phyloP scores from a whole-genome alignment of 2,113 vertebrate genomes.

The Prinia subflava region DNA sequence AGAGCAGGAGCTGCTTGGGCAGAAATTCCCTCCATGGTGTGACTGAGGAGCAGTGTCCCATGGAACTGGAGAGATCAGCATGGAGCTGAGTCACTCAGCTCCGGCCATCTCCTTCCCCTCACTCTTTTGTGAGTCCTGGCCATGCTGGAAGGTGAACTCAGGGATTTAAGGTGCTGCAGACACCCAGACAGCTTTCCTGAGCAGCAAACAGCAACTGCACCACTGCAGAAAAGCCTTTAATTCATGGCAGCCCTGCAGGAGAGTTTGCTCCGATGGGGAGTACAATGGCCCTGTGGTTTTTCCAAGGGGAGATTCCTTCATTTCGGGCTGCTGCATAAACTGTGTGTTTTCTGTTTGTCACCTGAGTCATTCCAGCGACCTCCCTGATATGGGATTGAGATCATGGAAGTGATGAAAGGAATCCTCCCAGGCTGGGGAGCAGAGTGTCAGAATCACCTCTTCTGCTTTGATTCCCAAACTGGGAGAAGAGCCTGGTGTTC shows the following conservation, averaged over 20 bases:
- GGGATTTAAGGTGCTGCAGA: neutral
- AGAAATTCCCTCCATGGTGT: fast-evolving
- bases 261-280: neutral
- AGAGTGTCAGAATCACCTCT: neutral
- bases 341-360: slow-evolving; percentile 22
- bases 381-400: neutral
- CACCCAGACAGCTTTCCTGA: neutral
- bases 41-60: neutral
- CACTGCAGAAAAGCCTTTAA: neutral
- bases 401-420: neutral
- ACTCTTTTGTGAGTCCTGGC: neutral
- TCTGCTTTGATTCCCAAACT: neutral
- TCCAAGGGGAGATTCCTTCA: neutral
- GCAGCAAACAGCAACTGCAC: neutral
- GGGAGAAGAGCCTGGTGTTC: neutral
- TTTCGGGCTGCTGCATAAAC: neutral
- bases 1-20: neutral
- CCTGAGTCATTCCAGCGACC: neutral
- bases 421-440: neutral
- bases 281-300: neutral
- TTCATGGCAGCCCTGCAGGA: neutral
- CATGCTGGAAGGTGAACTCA: fast-evolving
- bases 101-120: neutral
- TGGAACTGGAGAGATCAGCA: fast-evolving
- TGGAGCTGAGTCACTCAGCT: neutral